phyloP scores from a whole-genome alignment of 35 echinoderm and acorn worm species.

The Diadema setosum region DNA sequence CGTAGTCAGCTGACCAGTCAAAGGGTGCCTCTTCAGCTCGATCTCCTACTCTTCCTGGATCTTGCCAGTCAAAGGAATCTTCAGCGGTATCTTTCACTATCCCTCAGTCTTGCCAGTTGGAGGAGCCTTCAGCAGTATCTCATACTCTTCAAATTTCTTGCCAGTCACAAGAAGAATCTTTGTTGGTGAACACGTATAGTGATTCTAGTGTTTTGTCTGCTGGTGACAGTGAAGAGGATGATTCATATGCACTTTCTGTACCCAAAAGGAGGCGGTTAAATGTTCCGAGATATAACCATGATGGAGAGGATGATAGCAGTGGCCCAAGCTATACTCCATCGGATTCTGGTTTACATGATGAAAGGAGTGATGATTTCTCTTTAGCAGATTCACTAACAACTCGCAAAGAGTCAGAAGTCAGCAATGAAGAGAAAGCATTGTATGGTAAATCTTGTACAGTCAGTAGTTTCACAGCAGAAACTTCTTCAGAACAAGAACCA shows the following conservation, averaged over 20 bases:
- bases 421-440: neutral
- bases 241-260: neutral
- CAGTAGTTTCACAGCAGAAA: neutral
- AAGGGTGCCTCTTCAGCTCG: neutral
- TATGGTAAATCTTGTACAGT: neutral
- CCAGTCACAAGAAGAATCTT: neutral
- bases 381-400: neutral
- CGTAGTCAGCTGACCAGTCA: too few species aligned
- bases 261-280: neutral
- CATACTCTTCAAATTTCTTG: neutral
- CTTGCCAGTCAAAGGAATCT: neutral
- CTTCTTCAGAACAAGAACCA: neutral
- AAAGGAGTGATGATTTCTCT: neutral
- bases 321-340: neutral
- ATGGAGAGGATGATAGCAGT: neutral
- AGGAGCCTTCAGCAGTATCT: neutral
- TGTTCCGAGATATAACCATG: neutral
- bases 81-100: neutral
- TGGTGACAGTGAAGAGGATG: neutral
- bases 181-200: too few species aligned
- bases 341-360: neutral
- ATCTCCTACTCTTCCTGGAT: neutral
- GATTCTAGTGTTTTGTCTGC: too few species aligned
- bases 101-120: neutral
- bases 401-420: neutral